phyloP scores from a whole-genome alignment of 2,797 vertebrate species.

The Florisuga fusca region DNA sequence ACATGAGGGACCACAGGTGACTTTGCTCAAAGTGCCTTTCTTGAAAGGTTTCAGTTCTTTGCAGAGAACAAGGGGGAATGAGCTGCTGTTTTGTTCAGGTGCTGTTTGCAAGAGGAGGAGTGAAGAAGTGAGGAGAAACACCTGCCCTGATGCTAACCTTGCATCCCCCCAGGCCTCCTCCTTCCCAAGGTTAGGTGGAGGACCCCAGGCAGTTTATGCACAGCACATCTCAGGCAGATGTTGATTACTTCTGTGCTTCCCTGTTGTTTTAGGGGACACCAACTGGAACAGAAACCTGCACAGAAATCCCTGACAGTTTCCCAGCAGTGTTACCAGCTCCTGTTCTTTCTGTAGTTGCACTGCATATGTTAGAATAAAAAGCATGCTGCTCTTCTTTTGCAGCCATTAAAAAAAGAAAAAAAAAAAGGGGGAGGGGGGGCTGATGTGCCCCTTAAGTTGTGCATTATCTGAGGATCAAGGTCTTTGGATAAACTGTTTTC shows the following conservation, averaged over 20 bases:
- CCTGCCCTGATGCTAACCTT: not conserved
- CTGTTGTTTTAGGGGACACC: not conserved
- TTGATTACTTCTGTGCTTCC: not conserved
- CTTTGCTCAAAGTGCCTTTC: not conserved
- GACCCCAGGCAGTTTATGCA: not conserved
- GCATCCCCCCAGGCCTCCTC: not conserved
- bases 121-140: not conserved
- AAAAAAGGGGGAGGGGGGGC: not conserved
- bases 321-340: not conserved
- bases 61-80: not conserved
- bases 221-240: not conserved
- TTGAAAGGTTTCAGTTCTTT: not conserved
- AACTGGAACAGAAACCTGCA: not conserved
- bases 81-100: not conserved
- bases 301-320: not conserved
- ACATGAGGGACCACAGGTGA: not conserved
- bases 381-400: not conserved
- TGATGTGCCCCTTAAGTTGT: not conserved
- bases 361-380: not conserved
- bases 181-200: not conserved
- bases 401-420: slow-evolving; percentile 25
- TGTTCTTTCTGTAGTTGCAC: not conserved
- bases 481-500: slow-evolving; percentile 24
- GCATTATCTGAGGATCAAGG: slow-evolving; percentile 11
- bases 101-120: not conserved